Evolutionary conservation across 2,113 vertebrate species (phyloP), one percentile per base, ranked within the genome.

Genomic region (Tachuris rubrigastra): DNA sequence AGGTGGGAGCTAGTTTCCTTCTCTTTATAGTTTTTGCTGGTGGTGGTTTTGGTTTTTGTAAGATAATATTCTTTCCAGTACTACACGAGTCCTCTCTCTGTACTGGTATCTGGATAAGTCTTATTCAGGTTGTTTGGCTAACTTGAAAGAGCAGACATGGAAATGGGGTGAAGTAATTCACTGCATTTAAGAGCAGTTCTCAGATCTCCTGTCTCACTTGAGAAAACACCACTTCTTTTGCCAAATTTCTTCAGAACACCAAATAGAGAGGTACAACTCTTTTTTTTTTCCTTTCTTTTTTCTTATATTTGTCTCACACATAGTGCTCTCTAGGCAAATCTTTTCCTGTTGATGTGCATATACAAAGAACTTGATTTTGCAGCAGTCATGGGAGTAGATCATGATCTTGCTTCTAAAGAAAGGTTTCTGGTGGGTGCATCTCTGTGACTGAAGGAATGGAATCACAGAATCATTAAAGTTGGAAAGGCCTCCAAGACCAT

Each of bases 231-330:
- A 20, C 8, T 55, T 66, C 31, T 62, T 62, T 30, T 23, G 12
- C 9, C 24, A 21, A 55, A 62, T 4, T 50, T 50, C 2, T 15
- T 10, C 21, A 4, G 4, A 37, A 73, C 24, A 2, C 6, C 11
- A 11, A 56, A 59, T 27, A 53, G 5, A 12, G 10, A n/a, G 6
- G 4, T 25, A 59, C 3, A 4, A 22, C 6, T 1, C 12, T 22
- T 5, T 9, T n/a, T 3, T 28, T 28, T 10, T 35, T 2, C 24
- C 17, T n/a, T 30, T 81, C 35, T 39, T 6, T 44, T 49, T 82
- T 60, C 22, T 44, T 72, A 19, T 30, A 6, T 39, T 39, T 5
- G 20, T 28, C 13, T 65, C 58, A 6, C 69, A n/a, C 44, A 39
- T 24, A 27, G 3, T 41, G 7, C 2, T 63, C 8, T 47, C 17